Percentiles rank a stretch among this genome's conserved stretches.
phyloP scores from a whole-genome alignment of 2,797 vertebrate species.

The Crocidura indochinensis region DNA sequence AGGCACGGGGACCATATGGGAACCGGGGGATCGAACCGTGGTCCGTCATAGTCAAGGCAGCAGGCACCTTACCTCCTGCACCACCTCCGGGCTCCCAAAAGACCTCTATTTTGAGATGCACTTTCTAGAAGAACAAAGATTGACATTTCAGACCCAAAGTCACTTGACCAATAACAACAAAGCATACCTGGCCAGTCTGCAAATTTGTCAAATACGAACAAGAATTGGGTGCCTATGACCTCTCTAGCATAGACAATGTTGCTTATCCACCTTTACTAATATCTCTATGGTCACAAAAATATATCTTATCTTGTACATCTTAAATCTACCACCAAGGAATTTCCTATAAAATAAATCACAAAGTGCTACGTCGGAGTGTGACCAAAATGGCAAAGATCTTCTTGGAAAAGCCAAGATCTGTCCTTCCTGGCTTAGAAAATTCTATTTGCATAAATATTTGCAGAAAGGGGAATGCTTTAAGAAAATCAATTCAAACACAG shows the following conservation, averaged over 20 bases:
- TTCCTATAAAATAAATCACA: slow-evolving; percentile 32
- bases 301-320: background rate
- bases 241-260: background rate
- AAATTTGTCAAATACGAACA: background rate
- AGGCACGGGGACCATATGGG: too few relatives aligned
- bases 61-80: too few relatives aligned
- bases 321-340: background rate
- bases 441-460: background rate
- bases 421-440: background rate
- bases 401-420: background rate
- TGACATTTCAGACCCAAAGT: background rate
- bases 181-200: background rate
- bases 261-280: background rate
- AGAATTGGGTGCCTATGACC: background rate
- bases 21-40: too few relatives aligned
- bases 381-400: background rate
- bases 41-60: too few relatives aligned
- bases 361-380: background rate
- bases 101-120: background rate
- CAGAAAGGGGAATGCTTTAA: background rate
- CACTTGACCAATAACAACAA: background rate
- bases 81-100: too few relatives aligned
- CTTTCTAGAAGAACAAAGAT: background rate
- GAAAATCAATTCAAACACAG: slow-evolving; percentile 40
- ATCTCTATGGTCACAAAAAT: background rate